These are phyloP conservation scores for Sarotherodon lohbergeri DNA, from an alignment of 2,113 vertebrate genomes.

Conservation along the genomic window DNA sequence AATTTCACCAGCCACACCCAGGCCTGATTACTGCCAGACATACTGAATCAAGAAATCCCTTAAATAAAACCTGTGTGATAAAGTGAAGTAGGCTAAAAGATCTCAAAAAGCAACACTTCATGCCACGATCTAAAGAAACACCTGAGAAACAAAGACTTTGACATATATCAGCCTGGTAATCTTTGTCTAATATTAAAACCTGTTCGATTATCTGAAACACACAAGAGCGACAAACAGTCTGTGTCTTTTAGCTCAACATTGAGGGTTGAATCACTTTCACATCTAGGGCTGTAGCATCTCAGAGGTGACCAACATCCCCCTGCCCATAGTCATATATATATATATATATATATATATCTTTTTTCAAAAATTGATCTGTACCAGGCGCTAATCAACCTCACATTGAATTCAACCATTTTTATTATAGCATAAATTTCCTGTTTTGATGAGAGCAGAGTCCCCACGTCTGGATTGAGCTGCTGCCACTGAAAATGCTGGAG, in stretches of 20 bases:
- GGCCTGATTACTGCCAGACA: not conserved
- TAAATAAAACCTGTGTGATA: not conserved
- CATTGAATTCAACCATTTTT: not conserved
- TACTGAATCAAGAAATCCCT: not conserved
- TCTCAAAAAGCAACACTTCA: not conserved
- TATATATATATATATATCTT: not conserved
- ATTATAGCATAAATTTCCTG: not conserved
- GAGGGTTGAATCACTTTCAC: not conserved
- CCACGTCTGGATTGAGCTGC: not conserved
- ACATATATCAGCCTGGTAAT: not conserved
- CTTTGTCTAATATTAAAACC: not conserved
- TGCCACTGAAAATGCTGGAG: not conserved
- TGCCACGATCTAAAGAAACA: not conserved
- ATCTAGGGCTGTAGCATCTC: not conserved
- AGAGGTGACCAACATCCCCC: not conserved
- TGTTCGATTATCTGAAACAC: not conserved
- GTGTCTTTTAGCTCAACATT: not conserved
- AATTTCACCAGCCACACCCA: not conserved
- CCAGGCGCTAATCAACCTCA: not conserved
- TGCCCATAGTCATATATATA: not conserved
- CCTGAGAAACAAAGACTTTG: not conserved
- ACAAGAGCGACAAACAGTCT: not conserved
- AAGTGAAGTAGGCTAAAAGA: not conserved
- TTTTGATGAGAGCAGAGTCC: not conserved
- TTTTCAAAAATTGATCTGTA: not conserved